Evolutionary conservation across 2,888 invertebrate genomes (phyloP).

Genomic region (Hyppa rectilinea): DNA sequence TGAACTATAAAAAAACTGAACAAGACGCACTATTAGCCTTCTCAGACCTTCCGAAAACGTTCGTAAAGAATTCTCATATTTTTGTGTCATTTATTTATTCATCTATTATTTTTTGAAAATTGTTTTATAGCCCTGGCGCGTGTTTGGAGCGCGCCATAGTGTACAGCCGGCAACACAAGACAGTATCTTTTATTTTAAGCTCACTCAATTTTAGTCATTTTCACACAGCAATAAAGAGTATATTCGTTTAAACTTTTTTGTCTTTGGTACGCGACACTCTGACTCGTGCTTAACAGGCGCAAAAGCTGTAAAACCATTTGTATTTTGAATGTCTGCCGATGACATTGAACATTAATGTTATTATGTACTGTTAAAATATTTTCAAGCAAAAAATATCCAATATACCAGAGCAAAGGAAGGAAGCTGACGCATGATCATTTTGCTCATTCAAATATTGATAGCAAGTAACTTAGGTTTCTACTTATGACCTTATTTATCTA

Average conservation of each 20-base stretch:
- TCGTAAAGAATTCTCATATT: slow-evolving; percentile 81
- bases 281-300: slow-evolving; percentile 47
- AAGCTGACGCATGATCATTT: slow-evolving; percentile 10
- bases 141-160: slow-evolving; percentile 81
- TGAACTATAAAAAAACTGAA: slow-evolving; percentile 68
- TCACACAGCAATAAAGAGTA: not conserved
- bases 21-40: slow-evolving; percentile 69
- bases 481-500: not conserved
- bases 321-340: slow-evolving; percentile 58
- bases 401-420: not conserved
- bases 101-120: slow-evolving; percentile 78
- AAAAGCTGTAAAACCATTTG: slow-evolving; percentile 68
- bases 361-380: slow-evolving; percentile 58
- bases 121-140: slow-evolving; percentile 84
- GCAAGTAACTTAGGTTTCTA: too few species aligned
- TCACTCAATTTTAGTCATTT: slow-evolving; percentile 29
- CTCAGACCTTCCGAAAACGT: slow-evolving; percentile 83
- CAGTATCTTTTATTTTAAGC: not conserved
- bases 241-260: not conserved
- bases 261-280: not conserved
- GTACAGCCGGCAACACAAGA: slow-evolving; percentile 40
- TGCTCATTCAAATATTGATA: not conserved
- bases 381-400: slow-evolving; percentile 19
- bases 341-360: slow-evolving; percentile 64
- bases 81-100: slow-evolving; percentile 78